These are phyloP conservation scores for Allophyes oxyacanthae DNA, from an alignment of 2,888 invertebrate species.

Conservation along the genomic window DNA sequence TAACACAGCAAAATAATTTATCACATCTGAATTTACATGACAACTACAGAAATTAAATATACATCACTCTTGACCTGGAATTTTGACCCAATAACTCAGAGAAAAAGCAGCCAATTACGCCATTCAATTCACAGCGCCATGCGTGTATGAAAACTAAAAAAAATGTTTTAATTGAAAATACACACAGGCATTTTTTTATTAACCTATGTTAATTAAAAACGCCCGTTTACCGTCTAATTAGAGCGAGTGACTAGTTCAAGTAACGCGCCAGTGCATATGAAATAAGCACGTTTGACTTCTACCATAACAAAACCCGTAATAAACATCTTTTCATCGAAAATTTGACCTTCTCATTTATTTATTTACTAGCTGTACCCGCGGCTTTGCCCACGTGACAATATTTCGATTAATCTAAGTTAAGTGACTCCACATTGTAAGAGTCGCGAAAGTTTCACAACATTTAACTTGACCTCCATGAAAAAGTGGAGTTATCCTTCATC, in stretches of 20 bases:
- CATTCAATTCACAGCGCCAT: slow-evolving; percentile 9
- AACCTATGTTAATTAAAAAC: slow-evolving; percentile 37
- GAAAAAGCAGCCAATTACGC: slow-evolving; percentile 32
- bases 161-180: slow-evolving; percentile 34
- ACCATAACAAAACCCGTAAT: too few species aligned
- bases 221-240: slow-evolving; percentile 26
- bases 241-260: slow-evolving; percentile 24
- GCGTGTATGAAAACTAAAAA: slow-evolving; percentile 29
- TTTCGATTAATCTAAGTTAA: too few species aligned
- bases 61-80: background rate
- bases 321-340: too few species aligned
- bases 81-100: slow-evolving; percentile 11
- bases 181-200: slow-evolving; percentile 12
- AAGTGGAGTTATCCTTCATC: too few species aligned
- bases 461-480: too few species aligned
- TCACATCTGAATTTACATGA: background rate
- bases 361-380: too few species aligned
- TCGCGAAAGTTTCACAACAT: too few species aligned
- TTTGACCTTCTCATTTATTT: too few species aligned
- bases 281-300: too few species aligned
- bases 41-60: background rate
- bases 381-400: too few species aligned
- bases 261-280: too few species aligned
- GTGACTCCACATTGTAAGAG: too few species aligned
- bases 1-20: background rate